A percentile compares a stretch with the other conserved stretches of the same genome.
Evolutionary conservation across 2,797 vertebrate genomes (phyloP).

Genomic region (Cynodonichthys magdalenae): DNA sequence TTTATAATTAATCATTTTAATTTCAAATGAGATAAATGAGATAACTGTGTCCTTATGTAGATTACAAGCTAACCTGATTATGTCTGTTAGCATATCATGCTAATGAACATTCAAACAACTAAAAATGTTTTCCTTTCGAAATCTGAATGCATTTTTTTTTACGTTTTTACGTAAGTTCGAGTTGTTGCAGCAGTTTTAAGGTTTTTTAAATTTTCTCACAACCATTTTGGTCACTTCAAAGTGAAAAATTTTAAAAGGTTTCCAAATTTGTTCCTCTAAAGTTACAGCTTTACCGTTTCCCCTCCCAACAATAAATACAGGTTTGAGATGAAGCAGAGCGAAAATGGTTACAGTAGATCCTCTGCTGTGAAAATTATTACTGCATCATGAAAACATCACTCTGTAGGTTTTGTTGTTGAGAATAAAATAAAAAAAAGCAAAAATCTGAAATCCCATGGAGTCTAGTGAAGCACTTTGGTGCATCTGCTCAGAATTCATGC

Average conservation of each 20-base stretch:
- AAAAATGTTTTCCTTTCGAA: too few relatives aligned
- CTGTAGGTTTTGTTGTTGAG: background rate
- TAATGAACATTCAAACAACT: background rate
- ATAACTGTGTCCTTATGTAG: too few relatives aligned
- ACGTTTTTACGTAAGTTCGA: background rate
- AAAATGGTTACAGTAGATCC: conserved; percentile 7
- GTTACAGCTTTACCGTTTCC: background rate
- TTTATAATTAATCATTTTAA: too few relatives aligned
- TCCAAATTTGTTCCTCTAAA: conserved; percentile 18
- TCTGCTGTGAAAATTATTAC: conserved; percentile 27
- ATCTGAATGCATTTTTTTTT: too few relatives aligned
- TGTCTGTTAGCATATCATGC: background rate
- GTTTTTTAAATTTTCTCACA: background rate
- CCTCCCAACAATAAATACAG: conserved; percentile 23
- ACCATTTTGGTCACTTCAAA: background rate
- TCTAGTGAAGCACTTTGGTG: conserved; percentile 46
- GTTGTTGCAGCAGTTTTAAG: background rate
- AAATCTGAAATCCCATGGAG: conserved; percentile 17
- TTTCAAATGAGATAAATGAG: too few relatives aligned
- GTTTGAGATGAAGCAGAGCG: conserved; percentile 16
- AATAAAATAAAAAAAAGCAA: conserved; percentile 8
- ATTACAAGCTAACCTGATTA: background rate
- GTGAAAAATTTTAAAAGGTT: background rate
- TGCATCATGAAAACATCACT: conserved; percentile 24
- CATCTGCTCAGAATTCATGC: conserved; percentile 27